Evolutionary conservation across 2,113 vertebrate genomes (phyloP), one percentile per base, ranked within the genome.

Genomic region (Cololabis saira): DNA sequence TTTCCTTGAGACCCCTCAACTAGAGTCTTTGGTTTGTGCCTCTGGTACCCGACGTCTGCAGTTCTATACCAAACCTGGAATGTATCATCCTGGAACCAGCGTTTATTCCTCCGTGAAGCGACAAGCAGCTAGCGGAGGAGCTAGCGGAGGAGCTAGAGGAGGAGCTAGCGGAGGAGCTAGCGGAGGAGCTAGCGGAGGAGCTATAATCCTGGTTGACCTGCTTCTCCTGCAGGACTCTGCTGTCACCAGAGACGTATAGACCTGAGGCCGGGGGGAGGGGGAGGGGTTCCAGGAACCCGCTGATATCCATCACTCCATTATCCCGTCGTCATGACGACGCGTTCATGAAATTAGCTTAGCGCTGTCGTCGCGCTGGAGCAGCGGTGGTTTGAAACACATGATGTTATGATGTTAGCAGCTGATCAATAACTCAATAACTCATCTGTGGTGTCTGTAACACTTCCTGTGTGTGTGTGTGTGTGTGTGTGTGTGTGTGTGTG

Each of bases 241-340:
- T 82, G 76, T 78, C 82, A 78, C 55, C 41, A 4, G 12, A 37
- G 78, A 82, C 67, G 69, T 65, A 74, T 5, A 2, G 56, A 53
- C 69, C 57, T 48, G 30, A 12, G 59, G 48, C 68, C 17, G 64
- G 62, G 77, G 77, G 82, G 72, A 65, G 52, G 55, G 57, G 76
- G 67, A 19, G 59, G 24, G 75, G 67, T 87, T 89, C 83, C 83
- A 80, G 87, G 82, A 86, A 86, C 33, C 65, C 70, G 75, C 74
- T 54, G 53, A 68, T 78, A 81, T 87, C 76, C 65, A 76, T 83
- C 84, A 83, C 80, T 55, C 73, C 73, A 83, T 89, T 82, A 81
- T 62, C 71, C 16, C 67, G 63, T 72, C 55, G 67, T 53, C 57
- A 24, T 63, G 71, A 63, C 37, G 12, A 61, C 54, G 67, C 67